Conservation (phyloP, 2,113 vertebrate genomes). For the Sitta europaea region DNA sequence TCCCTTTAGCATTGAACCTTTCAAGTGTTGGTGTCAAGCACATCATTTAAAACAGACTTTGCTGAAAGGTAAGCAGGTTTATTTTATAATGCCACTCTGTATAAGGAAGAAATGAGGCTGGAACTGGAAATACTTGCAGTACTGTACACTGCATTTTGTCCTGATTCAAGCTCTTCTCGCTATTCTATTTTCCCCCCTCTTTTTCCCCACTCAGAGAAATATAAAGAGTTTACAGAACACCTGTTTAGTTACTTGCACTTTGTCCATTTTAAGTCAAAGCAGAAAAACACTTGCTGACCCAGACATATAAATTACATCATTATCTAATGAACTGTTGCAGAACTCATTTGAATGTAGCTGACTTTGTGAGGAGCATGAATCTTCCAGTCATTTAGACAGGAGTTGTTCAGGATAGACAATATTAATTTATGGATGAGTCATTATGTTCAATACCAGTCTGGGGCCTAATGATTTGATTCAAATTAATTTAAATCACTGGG, state of each 20-base stretch:
- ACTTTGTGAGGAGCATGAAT: conserved; percentile 59
- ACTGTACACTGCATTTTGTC: not conserved
- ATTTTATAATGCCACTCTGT: not conserved
- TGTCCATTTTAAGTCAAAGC: conserved; percentile 19
- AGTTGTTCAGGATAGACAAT: conserved; percentile 69
- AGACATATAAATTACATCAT: conserved; percentile 57
- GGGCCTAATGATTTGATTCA: conserved; percentile 74
- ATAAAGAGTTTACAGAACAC: not conserved
- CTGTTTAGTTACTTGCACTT: conserved; percentile 19
- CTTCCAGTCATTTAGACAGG: conserved; percentile 69
- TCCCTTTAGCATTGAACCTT: not conserved
- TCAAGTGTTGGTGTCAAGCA: not conserved
- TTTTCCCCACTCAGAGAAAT: not conserved
- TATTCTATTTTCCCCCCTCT: not conserved
- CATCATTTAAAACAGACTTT: not conserved
- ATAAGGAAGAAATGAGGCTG: not conserved
- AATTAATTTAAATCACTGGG: conserved; percentile 74
- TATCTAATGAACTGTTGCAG: conserved; percentile 69
- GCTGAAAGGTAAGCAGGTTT: conserved; percentile 13
- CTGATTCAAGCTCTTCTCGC: not conserved
- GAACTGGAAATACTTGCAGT: not conserved
- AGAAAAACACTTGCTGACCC: conserved; percentile 56
- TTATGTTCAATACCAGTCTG: conserved; percentile 69
- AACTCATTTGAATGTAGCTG: conserved; percentile 60
- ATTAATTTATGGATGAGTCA: conserved; percentile 77